Evolutionary conservation across 92 coral and sea anemone genomes (phyloP).

Genomic region (Parazoanthus darwini): DNA sequence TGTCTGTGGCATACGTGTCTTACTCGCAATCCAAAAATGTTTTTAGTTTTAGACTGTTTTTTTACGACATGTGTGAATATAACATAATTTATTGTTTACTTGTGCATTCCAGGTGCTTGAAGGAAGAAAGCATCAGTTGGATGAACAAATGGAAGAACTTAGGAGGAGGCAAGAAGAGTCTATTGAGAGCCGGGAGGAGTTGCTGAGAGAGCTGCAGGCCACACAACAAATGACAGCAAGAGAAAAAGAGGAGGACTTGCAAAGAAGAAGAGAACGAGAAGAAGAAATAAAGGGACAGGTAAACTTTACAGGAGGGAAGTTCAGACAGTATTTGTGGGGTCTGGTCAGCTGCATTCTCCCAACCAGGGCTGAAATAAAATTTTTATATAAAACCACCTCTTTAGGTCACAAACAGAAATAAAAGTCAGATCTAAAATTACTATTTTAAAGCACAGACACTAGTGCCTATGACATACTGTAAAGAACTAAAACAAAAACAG

Average conservation of each 20-base stretch:
- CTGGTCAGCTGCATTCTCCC: background rate
- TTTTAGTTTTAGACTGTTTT: too few species aligned
- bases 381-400: too few species aligned
- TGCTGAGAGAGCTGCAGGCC: constrained; percentile 86
- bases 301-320: background rate
- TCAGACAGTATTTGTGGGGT: background rate
- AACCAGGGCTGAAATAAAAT: too few species aligned
- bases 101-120: constrained; percentile 72
- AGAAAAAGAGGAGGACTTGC: constrained; percentile 81
- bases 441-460: too few species aligned
- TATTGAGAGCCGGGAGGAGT: constrained; percentile 94
- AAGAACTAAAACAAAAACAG: too few species aligned
- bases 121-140: constrained; percentile 87
- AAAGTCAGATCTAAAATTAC: too few species aligned
- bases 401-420: too few species aligned
- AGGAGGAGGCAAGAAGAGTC: constrained; percentile 85
- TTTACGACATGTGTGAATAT: too few species aligned
- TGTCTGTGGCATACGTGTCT: too few species aligned
- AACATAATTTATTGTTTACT: too few species aligned
- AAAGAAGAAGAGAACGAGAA: constrained; percentile 75
- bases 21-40: too few species aligned
- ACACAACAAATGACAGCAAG: constrained; percentile 94
- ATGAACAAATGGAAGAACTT: constrained; percentile 76
- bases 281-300: constrained; percentile 92
- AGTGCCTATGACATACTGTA: too few species aligned